These are phyloP conservation scores for Alosa alosa DNA, from an alignment of 2,113 vertebrate species.

Conservation along the genomic window DNA sequence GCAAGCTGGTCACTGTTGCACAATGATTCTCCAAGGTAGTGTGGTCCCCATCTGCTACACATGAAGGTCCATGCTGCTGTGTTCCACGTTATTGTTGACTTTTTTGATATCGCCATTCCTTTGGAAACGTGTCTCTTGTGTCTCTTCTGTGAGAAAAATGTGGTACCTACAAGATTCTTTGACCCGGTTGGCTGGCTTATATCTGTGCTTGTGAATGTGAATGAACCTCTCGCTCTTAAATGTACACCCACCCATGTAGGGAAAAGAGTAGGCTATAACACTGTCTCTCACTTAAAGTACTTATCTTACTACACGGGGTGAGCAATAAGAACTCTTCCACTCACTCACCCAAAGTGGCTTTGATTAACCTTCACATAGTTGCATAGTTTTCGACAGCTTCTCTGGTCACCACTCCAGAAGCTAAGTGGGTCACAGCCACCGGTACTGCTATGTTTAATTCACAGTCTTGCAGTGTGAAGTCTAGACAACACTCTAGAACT, in stretches of 20 bases:
- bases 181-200: not conserved
- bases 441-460: not conserved
- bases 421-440: slow-evolving; percentile 3
- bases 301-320: not conserved
- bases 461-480: not conserved
- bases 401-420: slow-evolving; percentile 1
- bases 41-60: too few species aligned
- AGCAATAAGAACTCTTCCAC: not conserved
- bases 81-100: not conserved
- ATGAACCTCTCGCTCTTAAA: not conserved
- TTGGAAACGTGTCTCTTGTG: not conserved
- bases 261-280: not conserved
- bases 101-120: not conserved
- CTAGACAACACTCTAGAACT: not conserved
- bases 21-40: too few species aligned
- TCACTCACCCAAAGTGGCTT: not conserved
- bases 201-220: not conserved
- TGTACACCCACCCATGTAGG: not conserved
- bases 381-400: not conserved
- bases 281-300: not conserved
- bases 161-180: not conserved
- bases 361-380: not conserved
- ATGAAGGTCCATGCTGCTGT: not conserved
- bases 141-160: not conserved
- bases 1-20: not conserved